Conservation (phyloP, 2,888 invertebrate species). For the Epinotia brunnichana region DNA sequence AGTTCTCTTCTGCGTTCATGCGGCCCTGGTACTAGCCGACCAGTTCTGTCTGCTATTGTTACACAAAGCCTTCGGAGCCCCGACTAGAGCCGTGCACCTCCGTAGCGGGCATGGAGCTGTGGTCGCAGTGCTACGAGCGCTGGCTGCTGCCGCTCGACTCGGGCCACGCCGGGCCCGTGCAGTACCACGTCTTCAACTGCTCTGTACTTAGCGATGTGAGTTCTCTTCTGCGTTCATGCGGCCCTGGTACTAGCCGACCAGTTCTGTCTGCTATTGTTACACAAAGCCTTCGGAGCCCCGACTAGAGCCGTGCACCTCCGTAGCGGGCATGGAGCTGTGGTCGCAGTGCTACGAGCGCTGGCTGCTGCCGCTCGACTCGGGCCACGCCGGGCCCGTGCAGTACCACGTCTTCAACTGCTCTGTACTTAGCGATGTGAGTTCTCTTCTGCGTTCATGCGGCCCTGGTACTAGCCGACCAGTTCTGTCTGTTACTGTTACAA, state of each 20-base stretch:
- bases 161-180: conserved; percentile 86
- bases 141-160: conserved; percentile 94
- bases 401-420: conserved; percentile 79
- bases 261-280: too few species aligned
- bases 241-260: background rate
- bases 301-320: conserved; percentile 76
- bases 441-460: background rate
- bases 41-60: too few species aligned
- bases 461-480: background rate
- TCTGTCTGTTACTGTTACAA: too few species aligned
- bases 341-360: conserved; percentile 95
- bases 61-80: conserved; percentile 46
- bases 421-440: conserved; percentile 72
- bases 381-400: conserved; percentile 87
- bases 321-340: conserved; percentile 89
- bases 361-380: conserved; percentile 91
- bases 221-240: background rate
- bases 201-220: conserved; percentile 74
- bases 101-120: conserved; percentile 87
- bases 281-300: conserved; percentile 49
- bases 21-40: background rate
- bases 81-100: conserved; percentile 76
- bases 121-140: conserved; percentile 95
- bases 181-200: conserved; percentile 81
- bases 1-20: conserved; percentile 2